These are phyloP conservation scores for Sialis lutaria DNA, from an alignment of 2,888 invertebrate species.

Conservation along the genomic window DNA sequence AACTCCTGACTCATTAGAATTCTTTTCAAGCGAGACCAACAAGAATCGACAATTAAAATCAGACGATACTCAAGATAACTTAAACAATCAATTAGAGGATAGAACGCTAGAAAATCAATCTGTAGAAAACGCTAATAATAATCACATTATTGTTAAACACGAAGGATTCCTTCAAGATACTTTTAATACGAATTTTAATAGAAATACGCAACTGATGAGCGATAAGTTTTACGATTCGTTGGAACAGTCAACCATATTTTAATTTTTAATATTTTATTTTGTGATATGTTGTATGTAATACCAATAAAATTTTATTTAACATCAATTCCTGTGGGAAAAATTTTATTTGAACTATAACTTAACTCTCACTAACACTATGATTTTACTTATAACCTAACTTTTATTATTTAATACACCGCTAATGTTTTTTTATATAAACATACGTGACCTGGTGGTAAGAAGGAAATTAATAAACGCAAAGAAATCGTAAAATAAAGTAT, in stretches of 20 bases:
- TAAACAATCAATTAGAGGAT: neutral
- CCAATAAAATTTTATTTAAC: neutral
- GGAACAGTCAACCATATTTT: conserved; percentile 5
- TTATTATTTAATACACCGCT: no score
- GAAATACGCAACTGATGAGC: neutral
- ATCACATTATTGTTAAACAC: neutral
- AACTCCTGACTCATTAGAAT: conserved; percentile 23
- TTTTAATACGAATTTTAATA: neutral
- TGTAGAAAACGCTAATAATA: neutral
- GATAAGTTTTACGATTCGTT: conserved; percentile 4
- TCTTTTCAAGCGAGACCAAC: conserved; percentile 4
- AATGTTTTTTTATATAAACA: no score
- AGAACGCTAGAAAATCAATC: neutral
- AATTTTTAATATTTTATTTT: conserved; percentile 1
- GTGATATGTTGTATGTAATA: neutral
- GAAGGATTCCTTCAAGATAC: neutral
- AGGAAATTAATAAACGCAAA: no score
- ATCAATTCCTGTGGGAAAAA: no score
- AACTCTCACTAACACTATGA: no score
- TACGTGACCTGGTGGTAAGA: no score
- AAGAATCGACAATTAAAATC: neutral
- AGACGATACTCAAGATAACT: neutral
- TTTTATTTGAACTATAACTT: no score
- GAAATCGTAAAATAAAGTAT: no score
- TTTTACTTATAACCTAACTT: no score